These are phyloP conservation scores for Sarcophaga variegata DNA, from an alignment of 2,888 invertebrate genomes.

Conservation along the genomic window DNA sequence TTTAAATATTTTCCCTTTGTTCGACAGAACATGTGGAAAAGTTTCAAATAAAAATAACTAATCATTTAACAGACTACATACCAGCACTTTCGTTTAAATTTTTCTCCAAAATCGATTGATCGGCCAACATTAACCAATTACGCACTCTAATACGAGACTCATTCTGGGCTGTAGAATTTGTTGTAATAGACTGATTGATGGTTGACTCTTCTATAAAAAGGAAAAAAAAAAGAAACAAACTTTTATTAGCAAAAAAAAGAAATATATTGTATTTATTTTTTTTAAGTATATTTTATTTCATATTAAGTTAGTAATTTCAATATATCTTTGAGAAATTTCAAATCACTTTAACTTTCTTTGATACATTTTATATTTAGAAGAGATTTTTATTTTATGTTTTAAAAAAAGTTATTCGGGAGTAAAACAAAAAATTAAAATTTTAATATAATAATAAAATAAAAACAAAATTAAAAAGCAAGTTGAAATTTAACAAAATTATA, in stretches of 20 bases:
- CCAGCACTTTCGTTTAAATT: conserved; percentile 73
- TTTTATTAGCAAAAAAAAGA: conserved; percentile 39
- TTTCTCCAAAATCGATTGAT: conserved; percentile 79
- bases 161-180: conserved; percentile 66
- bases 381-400: conserved; percentile 4
- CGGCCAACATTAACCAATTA: conserved; percentile 81
- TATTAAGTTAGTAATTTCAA: conserved; percentile 33
- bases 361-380: conserved; percentile 54
- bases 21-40: neutral
- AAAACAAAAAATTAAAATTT: conserved; percentile 15
- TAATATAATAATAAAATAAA: conserved; percentile 14
- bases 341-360: conserved; percentile 56
- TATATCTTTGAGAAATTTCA: conserved; percentile 67
- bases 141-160: conserved; percentile 81
- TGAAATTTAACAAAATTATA: conserved; percentile 69
- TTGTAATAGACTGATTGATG: neutral
- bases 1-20: too few relatives aligned
- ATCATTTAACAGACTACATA: conserved; percentile 59
- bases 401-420: conserved; percentile 22
- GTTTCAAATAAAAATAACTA: conserved; percentile 7
- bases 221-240: conserved; percentile 47
- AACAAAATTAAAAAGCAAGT: conserved; percentile 54
- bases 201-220: conserved; percentile 53
- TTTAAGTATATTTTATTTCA: conserved; percentile 18
- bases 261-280: neutral